Base-by-base conservation (phyloP, 2,888 invertebrate species). In the Marronus borbonicus region DNA sequence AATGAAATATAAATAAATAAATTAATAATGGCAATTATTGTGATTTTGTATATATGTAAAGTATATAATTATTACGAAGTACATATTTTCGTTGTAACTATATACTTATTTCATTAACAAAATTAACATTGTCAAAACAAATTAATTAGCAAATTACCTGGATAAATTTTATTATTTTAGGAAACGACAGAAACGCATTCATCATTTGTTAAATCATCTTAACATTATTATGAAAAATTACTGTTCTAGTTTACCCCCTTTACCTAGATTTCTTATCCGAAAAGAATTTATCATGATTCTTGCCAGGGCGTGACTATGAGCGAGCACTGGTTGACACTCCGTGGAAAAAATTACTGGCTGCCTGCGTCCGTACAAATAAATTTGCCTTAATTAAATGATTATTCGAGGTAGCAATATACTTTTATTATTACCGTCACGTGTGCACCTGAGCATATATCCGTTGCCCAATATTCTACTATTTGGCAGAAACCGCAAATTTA, bases 181-280 rank as follows among this genome's bases (percentile, higher is more conserved):
- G 28, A 8, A 60, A 28, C 10, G 2, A 28, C 20, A 7, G 55
- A 60, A 20, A 60, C 20, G 12, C 60, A 24, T 12, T 60, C 60
- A 28, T 28, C 60, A 60, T 60, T 5, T 28, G 20, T 60, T 14
- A 60, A 28, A 60, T 60, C 60, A 12, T 68, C 24, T 3, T 65
- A 62, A 7, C 31, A 55, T 31, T 28, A 31, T 31, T 55, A 36
- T 17, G 55, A 70, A 70, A 31, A 70, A 70, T 69, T 52, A 55
- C 31, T 44, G 24, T 60, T 24, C 60, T 14, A 39, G 60, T 72
- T 58, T 70, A 55, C 70, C 20, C 36, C 55, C 70, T 36, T 72
- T 72, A 68, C 68, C 24, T 68, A 24, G 44, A 68, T 72, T 72
- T 31, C 20, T 31, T 10, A 72, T 70, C 72, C 72, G 72, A 60